phyloP scores from a whole-genome alignment of 2,888 invertebrate species.

The Melanostoma mellinum region DNA sequence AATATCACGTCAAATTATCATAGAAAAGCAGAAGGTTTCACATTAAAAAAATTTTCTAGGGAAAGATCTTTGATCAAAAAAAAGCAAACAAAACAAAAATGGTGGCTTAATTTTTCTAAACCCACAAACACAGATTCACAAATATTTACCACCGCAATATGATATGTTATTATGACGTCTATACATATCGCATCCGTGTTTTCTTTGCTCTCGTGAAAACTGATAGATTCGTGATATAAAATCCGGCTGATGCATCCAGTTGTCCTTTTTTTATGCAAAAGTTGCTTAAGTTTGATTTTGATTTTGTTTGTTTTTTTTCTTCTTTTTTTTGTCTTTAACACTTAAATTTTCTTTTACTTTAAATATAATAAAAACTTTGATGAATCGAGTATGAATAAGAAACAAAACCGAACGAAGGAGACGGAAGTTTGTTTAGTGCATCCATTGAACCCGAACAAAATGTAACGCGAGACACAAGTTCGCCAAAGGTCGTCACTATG shows the following conservation, averaged over 20 bases:
- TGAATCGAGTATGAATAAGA: slow-evolving; percentile 2
- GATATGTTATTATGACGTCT: slow-evolving; percentile 81
- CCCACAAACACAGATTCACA: neutral
- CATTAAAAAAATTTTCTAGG: too few species aligned
- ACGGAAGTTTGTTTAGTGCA: slow-evolving; percentile 17
- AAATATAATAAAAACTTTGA: neutral
- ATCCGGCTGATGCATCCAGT: slow-evolving; percentile 70
- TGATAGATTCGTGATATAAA: slow-evolving; percentile 65
- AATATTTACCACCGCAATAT: slow-evolving; percentile 82
- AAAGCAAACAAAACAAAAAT: neutral
- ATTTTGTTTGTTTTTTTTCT: neutral
- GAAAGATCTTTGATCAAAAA: too few species aligned
- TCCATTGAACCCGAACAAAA: slow-evolving; percentile 22
- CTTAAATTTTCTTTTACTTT: too few species aligned
- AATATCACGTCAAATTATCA: too few species aligned
- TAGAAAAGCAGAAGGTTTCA: too few species aligned
- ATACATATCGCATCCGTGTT: slow-evolving; percentile 77
- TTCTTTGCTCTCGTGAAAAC: slow-evolving; percentile 66
- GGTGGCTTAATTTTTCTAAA: neutral
- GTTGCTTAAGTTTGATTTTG: neutral
- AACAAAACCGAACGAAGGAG: neutral
- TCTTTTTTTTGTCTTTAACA: neutral
- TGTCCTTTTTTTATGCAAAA: slow-evolving; percentile 1
- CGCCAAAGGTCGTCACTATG: slow-evolving; percentile 74
- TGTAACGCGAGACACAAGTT: slow-evolving; percentile 62